Evolutionary conservation across 2,113 vertebrate species (phyloP).

Genomic region (Vulpes vulpes): DNA sequence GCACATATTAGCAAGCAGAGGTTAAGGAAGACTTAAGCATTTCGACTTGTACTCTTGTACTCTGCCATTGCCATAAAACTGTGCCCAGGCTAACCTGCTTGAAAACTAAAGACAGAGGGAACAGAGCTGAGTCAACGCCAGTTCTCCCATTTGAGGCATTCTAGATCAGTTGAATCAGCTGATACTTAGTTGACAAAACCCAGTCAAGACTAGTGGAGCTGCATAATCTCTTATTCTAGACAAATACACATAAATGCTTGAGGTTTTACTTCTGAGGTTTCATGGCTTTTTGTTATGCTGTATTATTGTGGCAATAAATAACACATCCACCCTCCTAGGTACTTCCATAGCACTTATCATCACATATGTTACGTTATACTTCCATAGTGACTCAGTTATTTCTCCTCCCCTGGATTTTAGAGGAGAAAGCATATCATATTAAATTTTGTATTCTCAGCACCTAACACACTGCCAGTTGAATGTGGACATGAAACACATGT

Average conservation of each 20-base stretch:
- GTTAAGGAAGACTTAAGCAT: not conserved
- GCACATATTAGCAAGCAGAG: not conserved
- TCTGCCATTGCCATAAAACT: not conserved
- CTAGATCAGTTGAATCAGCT: not conserved
- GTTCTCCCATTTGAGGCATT: not conserved
- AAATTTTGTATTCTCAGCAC: slow-evolving; percentile 1
- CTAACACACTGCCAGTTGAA: not conserved
- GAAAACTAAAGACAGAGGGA: not conserved
- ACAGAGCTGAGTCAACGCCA: not conserved
- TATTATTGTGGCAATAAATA: not conserved
- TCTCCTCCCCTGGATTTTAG: not conserved
- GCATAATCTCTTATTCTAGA: not conserved
- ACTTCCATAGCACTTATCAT: not conserved
- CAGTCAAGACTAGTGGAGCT: not conserved
- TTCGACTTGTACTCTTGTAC: not conserved
- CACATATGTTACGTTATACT: not conserved
- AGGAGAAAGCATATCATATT: not conserved
- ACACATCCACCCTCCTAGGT: not conserved
- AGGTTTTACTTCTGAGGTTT: not conserved
- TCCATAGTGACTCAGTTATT: not conserved
- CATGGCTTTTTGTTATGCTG: not conserved
- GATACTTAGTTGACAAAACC: not conserved
- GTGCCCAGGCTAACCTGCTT: not conserved
- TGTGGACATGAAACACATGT: not conserved
- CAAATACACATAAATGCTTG: not conserved